Percentiles rank a stretch among this genome's conserved stretches.
These are phyloP conservation scores for Galagoides demidoff DNA, from an alignment of 2,797 vertebrate genomes.

Conservation along the genomic window DNA sequence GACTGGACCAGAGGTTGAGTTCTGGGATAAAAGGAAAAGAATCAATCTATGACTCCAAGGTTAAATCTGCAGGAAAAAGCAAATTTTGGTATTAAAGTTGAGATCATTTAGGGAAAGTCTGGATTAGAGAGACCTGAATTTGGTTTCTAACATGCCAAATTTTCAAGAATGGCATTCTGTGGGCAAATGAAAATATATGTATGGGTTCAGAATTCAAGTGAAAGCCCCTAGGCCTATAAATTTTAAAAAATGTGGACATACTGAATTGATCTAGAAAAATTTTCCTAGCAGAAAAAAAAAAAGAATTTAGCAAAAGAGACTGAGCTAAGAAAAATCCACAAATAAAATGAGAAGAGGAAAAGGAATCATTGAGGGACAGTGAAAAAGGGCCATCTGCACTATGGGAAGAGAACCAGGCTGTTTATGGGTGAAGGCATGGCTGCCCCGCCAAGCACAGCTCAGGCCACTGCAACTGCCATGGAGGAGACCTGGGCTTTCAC, in stretches of 20 bases:
- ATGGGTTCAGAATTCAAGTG: constrained; percentile 14
- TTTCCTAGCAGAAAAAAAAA: not conserved
- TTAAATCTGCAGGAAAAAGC: constrained; percentile 23
- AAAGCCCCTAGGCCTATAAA: not conserved
- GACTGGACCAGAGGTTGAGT: not conserved
- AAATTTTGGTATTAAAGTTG: constrained; percentile 32
- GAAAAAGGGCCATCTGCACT: not conserved
- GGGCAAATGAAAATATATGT: not conserved
- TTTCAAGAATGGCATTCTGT: not conserved
- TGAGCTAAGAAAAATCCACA: not conserved
- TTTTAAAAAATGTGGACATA: constrained; percentile 2
- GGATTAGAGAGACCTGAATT: not conserved
- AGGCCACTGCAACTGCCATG: not conserved
- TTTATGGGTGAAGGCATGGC: not conserved
- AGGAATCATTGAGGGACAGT: not conserved
- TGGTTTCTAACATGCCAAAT: not conserved
- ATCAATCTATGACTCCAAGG: not conserved
- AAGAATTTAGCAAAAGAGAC: not conserved
- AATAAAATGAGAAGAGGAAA: not conserved
- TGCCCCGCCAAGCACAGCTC: not conserved
- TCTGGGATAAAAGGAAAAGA: not conserved
- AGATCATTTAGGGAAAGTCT: not conserved
- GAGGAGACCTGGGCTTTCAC: not conserved
- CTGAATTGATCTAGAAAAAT: not conserved
- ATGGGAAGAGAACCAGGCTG: not conserved